Evolutionary conservation across 1,140 invertebrate species (phyloP), one percentile per base, ranked within the genome.

Genomic region (Metaphire vulgaris): DNA sequence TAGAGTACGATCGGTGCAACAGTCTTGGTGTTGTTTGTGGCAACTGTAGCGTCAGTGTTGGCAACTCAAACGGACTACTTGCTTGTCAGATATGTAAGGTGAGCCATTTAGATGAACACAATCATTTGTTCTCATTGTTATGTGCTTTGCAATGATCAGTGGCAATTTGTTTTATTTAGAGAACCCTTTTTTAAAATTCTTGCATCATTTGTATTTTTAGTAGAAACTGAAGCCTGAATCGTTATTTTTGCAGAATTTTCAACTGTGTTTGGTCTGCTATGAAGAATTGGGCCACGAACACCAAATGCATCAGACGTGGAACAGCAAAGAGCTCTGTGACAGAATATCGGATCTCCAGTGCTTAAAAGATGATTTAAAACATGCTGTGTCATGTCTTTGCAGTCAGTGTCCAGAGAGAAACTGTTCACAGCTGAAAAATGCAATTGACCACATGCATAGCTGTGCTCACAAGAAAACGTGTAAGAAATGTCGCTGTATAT

Each of bases 21-120:
- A 93, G 95, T 88, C 32, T 34, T 2, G 72, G 31, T 16, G 28
- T 73, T 26, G 94, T 98, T 26, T 99, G 99, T 88, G 99, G 21
- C 6, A 56, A 95, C 28, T 99, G 98, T 88, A 99, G 99, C 89
- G 92, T 91, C 81, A 99, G 98, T 87, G 96, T 97, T 85, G 90
- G 90, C 80, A 92, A 94, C 81, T 95, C 98, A 30, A 96, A 99
- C 87, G 97, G 95, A 0, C 88, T 96, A 77, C 99, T 94, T 85
- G 97, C 99, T 86, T 99, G 97, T 88, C 95, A 93, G 76, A 91
- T 93, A 76, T 99, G 97, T 89, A 96, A 98, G 89, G 72, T 73
- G 28, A 71, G 69, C 32, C 31, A 26, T 68, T 68, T 6, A 30
- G 28, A 26, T 68, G 31, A 68, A 29, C 31, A 68, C 28, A 68